Percentiles rank a stretch among this genome's conserved stretches.
These are phyloP conservation scores for Himalopsyche tibetana DNA, from an alignment of 2,888 invertebrate species.

Conservation along the genomic window DNA sequence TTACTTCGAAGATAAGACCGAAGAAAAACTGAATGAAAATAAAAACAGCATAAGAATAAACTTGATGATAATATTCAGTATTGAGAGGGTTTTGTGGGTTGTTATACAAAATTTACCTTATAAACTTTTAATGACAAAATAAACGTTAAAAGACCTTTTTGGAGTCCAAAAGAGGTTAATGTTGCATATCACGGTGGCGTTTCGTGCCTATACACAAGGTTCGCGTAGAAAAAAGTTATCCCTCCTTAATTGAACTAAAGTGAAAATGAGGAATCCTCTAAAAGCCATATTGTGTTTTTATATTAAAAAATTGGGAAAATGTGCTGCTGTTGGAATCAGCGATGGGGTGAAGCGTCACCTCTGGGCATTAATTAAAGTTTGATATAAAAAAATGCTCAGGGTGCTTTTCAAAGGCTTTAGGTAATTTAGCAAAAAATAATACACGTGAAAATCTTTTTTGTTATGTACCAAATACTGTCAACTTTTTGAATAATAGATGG, in stretches of 20 bases:
- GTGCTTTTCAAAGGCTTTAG: slow-evolving; percentile 13
- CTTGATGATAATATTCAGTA: not conserved
- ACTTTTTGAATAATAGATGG: slow-evolving; percentile 17
- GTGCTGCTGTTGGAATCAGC: not conserved
- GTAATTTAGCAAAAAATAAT: slow-evolving; percentile 12
- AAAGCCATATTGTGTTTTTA: slow-evolving; percentile 44
- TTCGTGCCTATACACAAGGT: slow-evolving; percentile 20
- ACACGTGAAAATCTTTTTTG: not conserved
- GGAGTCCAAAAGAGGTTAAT: slow-evolving; percentile 23
- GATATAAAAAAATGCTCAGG: not conserved
- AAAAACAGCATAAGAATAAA: too few species aligned
- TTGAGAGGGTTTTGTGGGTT: slow-evolving; percentile 3
- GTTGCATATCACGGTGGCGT: slow-evolving; percentile 19
- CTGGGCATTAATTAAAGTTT: slow-evolving; percentile 48
- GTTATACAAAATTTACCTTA: not conserved
- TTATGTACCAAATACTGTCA: not conserved
- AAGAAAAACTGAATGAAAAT: too few species aligned
- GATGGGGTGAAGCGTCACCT: slow-evolving; percentile 2
- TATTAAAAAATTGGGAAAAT: slow-evolving; percentile 42
- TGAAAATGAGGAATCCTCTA: slow-evolving; percentile 44
- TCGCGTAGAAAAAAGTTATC: slow-evolving; percentile 25
- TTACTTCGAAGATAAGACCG: too few species aligned
- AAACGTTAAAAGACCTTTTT: not conserved
- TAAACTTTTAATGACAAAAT: slow-evolving; percentile 15
- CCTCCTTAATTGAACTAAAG: slow-evolving; percentile 46